These are phyloP conservation scores for Orchesellides sinensis DNA, from an alignment of 2,888 invertebrate genomes.

Conservation along the genomic window DNA sequence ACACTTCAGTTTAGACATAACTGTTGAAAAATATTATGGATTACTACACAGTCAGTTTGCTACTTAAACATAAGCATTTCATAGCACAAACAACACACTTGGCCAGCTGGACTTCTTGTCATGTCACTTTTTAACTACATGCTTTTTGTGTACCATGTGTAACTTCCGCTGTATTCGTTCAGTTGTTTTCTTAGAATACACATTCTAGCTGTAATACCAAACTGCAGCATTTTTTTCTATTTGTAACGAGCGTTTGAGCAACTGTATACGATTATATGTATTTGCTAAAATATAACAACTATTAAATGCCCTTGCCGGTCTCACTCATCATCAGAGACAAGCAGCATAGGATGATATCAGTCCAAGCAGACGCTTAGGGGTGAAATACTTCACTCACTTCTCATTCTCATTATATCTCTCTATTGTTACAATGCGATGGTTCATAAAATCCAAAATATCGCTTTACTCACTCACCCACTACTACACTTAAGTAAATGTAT, in stretches of 20 bases:
- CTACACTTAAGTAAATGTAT: constrained; percentile 11
- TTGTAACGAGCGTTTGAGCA: too few species aligned
- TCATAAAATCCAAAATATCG: constrained; percentile 48
- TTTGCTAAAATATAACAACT: too few species aligned
- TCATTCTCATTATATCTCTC: constrained; percentile 28
- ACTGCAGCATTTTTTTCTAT: too few species aligned
- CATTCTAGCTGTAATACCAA: neutral
- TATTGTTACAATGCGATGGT: constrained; percentile 23
- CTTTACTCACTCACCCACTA: constrained; percentile 25
- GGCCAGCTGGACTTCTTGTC: constrained; percentile 45
- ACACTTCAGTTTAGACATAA: neutral
- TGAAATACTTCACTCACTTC: constrained; percentile 22
- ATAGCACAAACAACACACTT: too few species aligned
- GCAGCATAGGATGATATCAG: neutral
- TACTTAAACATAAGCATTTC: too few species aligned
- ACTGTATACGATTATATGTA: too few species aligned
- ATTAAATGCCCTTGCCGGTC: too few species aligned
- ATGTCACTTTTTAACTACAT: constrained; percentile 7
- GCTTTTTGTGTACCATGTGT: neutral
- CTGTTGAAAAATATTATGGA: constrained; percentile 28
- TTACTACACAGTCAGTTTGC: neutral
- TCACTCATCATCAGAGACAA: neutral
- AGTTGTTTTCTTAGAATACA: constrained; percentile 10
- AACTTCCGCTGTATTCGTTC: constrained; percentile 25
- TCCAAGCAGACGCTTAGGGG: constrained; percentile 21